Evolutionary conservation across 1,140 invertebrate species (phyloP), one percentile per base, ranked within the genome.

Genomic region (Listronotus oregonensis): DNA sequence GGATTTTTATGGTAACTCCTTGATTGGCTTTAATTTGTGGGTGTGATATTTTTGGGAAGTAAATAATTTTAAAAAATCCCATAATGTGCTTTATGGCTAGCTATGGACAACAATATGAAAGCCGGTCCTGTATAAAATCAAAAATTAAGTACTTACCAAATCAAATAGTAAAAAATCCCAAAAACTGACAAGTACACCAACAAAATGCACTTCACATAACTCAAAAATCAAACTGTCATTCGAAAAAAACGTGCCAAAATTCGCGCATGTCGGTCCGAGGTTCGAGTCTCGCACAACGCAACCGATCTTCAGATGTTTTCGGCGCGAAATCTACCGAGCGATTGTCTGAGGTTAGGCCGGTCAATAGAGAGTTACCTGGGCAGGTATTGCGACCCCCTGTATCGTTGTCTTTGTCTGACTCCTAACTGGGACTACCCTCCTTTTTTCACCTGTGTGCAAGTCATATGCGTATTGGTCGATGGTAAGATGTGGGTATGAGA

Each of bases 251-350:
- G 18, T 37, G 49, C 49, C 49, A 37, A 59, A 59, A 40, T 17
- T 31, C 37, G 27, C 56, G 18, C 56, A 59, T 17, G 49, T 52
- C 37, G 60, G 14, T 42, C 46, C 34, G 44, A 10, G 15, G 11
- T 37, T 37, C 34, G 34, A 37, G 11, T 37, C 34, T 12, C 34
- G 34, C 34, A 10, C 44, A 27, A 8, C 9, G 21, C 49, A 52
- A 44, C 59, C 52, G 43, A 37, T 47, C 43, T 49, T 55, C 34
- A 37, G 52, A 46, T 64, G 61, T 64, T 64, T 64, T 56, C 61
- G 51, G 61, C 61, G 51, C 61, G 42, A 56, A 56, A 55, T 64
- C 51, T 64, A 54, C 52, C 61, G 61, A 40, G 43, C 61, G 61
- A 64, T 55, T 64, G 61, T 64, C n/a, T 34, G 40, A 31, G 39